Conservation (phyloP, 2,113 vertebrate species). For the Ahaetulla prasina region DNA sequence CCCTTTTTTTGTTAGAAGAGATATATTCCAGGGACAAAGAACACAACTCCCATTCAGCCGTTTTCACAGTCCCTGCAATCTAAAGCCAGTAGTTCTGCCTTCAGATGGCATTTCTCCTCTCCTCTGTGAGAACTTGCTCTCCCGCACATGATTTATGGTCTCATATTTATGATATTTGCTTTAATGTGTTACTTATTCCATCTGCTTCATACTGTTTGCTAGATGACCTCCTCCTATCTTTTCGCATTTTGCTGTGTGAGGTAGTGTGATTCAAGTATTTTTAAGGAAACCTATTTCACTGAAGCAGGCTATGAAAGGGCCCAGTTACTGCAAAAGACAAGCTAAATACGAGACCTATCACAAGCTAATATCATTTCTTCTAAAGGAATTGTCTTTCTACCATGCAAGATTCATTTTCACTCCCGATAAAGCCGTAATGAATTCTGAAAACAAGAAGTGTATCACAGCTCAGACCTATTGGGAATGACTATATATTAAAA, state of each 20-base stretch:
- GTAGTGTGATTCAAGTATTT: not conserved
- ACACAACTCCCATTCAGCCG: not conserved
- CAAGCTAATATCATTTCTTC: not conserved
- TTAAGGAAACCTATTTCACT: not conserved
- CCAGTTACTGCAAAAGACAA: not conserved
- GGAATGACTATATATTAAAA: not conserved
- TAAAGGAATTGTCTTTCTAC: not conserved
- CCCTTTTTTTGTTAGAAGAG: not conserved
- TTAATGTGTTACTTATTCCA: constrained; percentile 37
- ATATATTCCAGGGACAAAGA: not conserved
- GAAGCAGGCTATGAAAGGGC: not conserved
- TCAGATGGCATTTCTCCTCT: not conserved
- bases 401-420: not conserved
- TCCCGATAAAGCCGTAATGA: not conserved
- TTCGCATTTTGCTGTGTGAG: not conserved
- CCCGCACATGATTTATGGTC: constrained; percentile 7
- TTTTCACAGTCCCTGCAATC: not conserved
- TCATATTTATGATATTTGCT: constrained; percentile 12
- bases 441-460: not conserved
- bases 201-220: constrained; percentile 9
- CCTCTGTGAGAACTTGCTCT: constrained; percentile 11
- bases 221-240: constrained; percentile 1
- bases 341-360: not conserved
- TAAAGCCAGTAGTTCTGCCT: not conserved
- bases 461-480: not conserved